Base-by-base conservation (phyloP, 1,140 invertebrate genomes). In the Coptotermes formosanus region DNA sequence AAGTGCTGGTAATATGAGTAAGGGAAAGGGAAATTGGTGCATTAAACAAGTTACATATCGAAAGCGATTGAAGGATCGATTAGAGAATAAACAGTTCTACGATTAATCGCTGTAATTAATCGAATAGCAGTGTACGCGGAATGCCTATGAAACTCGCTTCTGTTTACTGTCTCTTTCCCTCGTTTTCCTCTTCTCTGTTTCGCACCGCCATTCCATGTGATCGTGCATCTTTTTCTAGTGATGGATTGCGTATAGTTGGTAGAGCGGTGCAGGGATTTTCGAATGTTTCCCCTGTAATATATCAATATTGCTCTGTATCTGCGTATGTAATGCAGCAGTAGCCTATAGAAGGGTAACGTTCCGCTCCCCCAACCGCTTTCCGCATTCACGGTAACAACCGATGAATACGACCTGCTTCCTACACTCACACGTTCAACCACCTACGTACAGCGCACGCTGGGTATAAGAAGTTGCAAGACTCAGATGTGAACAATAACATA, bases 61-160 rank as follows among this genome's bases (percentile, higher is more conserved):
- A 64, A 64, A 64, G 2, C 64, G 25, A 75, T 75, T 75, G 14
- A 75, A 75, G n/a, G 64, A n/a, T 75, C 64, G 64, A 75, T 75
- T 75, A 75, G 25, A 75, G 64, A 30, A 75, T 75, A 75, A 75
- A 75, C 64, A 30, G 64, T 30, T 30, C 25, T 30, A 75, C 64
- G 64, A 75, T 75, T 75, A 75, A 75, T 75, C 64, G 64, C n/a
- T 16, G 64, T 75, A 75, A 75, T 75, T 75, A 75, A 75, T 75
- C 64, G 64, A 30, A 0, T 75, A 75, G 9, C 64, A 30, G 14
- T 75, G n/a, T 75, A n/a, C 25, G 11, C 64, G 6, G 64, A 75
- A 75, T 75, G n/a, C n/a, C 25, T 75, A 7, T 30, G 64, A 75
- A 30, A 75, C 11, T 64, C 59, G 59, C 59, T 64, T 2, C 1